phyloP scores from a whole-genome alignment of 2,797 vertebrate species.

The Lacerta agilis region DNA sequence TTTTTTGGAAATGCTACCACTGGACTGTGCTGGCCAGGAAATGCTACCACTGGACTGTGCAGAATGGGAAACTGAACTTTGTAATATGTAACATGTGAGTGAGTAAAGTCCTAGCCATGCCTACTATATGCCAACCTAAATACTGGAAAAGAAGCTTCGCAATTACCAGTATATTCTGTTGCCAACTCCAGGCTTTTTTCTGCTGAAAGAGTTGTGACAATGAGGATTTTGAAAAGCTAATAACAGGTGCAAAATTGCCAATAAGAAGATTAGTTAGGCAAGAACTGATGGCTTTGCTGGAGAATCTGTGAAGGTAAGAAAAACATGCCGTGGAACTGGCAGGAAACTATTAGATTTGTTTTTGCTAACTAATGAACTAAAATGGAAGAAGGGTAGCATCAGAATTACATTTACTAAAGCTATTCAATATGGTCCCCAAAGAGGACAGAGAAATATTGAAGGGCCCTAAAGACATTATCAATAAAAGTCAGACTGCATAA shows the following conservation, averaged over 20 bases:
- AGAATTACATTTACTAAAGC: conserved; percentile 19
- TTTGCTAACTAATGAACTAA: background rate
- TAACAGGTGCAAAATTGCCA: conserved; percentile 34
- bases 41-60: background rate
- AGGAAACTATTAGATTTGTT: background rate
- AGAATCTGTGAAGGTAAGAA: conserved; percentile 41
- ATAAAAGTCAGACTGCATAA: conserved; percentile 21
- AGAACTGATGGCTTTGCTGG: conserved; percentile 38
- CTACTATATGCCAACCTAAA: background rate
- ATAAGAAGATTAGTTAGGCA: conserved; percentile 40
- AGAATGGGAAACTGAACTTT: background rate
- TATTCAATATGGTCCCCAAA: background rate
- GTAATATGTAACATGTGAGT: no score
- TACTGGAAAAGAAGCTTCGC: background rate
- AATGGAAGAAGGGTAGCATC: conserved; percentile 7
- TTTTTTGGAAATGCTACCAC: background rate
- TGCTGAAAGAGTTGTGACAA: accelerated
- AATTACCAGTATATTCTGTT: background rate
- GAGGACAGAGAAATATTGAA: conserved; percentile 1
- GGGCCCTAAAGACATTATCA: conserved; percentile 26
- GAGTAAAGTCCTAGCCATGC: background rate
- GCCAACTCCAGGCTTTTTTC: background rate
- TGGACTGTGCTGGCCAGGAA: background rate
- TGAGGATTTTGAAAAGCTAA: conserved; percentile 35
- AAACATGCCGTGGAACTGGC: conserved; percentile 23